Evolutionary conservation across 1,140 invertebrate genomes (phyloP).

Genomic region (Lysiphlebus fabarum): DNA sequence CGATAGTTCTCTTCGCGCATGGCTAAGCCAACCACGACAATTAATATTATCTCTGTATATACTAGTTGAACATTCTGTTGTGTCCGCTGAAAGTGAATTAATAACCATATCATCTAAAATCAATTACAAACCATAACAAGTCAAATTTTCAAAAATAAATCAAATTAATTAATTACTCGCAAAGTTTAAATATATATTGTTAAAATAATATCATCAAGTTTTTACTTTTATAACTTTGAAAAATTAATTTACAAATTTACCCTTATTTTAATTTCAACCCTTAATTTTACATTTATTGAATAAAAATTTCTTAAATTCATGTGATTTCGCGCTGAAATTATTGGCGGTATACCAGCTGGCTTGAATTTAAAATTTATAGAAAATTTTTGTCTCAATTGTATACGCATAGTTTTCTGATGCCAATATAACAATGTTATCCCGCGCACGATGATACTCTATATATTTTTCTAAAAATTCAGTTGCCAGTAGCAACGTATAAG

Average conservation of each 20-base stretch:
- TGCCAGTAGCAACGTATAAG: conserved; percentile 23
- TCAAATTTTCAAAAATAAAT: conserved; percentile 3
- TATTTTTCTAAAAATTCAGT: conserved; percentile 20
- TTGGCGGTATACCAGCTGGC: conserved; percentile 53
- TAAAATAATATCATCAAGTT: too few relatives aligned
- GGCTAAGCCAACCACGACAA: conserved; percentile 15
- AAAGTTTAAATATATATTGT: too few relatives aligned
- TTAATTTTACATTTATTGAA: too few relatives aligned
- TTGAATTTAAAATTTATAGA: conserved; percentile 40
- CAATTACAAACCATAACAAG: not conserved
- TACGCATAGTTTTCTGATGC: conserved; percentile 28
- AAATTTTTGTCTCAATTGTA: conserved; percentile 40
- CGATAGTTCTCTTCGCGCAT: conserved; percentile 18
- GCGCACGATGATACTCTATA: conserved; percentile 18
- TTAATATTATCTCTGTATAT: conserved; percentile 13
- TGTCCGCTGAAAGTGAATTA: conserved; percentile 8
- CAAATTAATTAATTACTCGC: too few relatives aligned
- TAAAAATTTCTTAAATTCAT: conserved; percentile 30
- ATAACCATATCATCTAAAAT: not conserved
- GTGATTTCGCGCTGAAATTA: conserved; percentile 52
- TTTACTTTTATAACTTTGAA: too few relatives aligned
- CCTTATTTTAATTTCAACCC: not conserved
- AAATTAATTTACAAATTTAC: not conserved
- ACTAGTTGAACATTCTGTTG: conserved; percentile 12
- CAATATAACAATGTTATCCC: conserved; percentile 30